Evolutionary conservation across 2,797 vertebrate species (phyloP), one percentile per base, ranked within the genome.

Genomic region (Nothura maculosa): DNA sequence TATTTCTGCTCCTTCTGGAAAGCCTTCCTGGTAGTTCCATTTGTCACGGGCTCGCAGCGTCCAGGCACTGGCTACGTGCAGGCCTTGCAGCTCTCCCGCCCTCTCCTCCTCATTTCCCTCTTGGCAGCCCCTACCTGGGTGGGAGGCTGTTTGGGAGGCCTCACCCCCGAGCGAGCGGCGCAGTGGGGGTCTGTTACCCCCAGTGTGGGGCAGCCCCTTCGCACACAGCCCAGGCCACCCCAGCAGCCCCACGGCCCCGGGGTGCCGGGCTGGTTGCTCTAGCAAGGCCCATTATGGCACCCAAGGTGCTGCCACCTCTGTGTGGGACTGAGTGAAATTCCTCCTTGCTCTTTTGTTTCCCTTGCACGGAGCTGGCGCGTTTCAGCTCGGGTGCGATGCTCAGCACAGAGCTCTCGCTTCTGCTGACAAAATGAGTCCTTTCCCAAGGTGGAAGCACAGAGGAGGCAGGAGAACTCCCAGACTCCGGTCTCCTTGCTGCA

Each of bases 1-100:
- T 95, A 83, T 89, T 95, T 94, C 91, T 82, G 87, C 68, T 87
- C 89, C 87, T 89, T 89, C 82, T 80, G 63, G 82, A 93, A 90
- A 80, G 32, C 16, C 43, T 80, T 87, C 89, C 79, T 89, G 36
- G 64, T 85, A 47, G 85, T 82, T 89, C 81, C 80, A 93, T 96
- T 89, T 89, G 82, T 89, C 91, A 87, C 36, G 61, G 64, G 12
- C 27, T 91, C 64, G 34, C 67, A 70, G 93, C 63, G 80, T 18
- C 43, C 81, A 87, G 57, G 82, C 69, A n/a, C 68, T 36, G 63
- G 48, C 77, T 70, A 87, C 52, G 57, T 38, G 32, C 55, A 73
- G 77, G 55, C 43, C 25, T 57, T 89, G 82, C 74, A 15, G 58
- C 38, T 77, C 43, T 50, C 73, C 85, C 11, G 20, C 54, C 54